Percentiles rank a stretch among this genome's conserved stretches.
phyloP scores from a whole-genome alignment of 2,888 invertebrate species.

The Cantharis rufa region DNA sequence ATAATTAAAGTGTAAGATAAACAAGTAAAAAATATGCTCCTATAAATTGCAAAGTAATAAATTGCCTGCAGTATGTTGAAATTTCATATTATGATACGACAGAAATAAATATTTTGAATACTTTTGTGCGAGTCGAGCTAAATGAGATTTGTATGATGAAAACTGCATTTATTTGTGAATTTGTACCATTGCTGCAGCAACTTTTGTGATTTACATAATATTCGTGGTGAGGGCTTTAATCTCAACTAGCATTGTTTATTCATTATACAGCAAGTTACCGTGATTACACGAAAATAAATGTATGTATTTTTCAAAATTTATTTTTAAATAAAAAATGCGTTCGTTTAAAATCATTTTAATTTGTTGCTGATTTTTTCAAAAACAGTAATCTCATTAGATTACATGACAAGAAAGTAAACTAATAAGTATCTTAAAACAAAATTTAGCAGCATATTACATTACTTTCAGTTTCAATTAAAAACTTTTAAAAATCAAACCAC shows the following conservation, averaged over 20 bases:
- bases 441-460: too few relatives aligned
- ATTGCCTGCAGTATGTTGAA: background rate
- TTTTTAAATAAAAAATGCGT: background rate
- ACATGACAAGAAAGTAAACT: too few relatives aligned
- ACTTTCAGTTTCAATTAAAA: background rate
- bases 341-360: background rate
- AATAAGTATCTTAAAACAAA: too few relatives aligned
- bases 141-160: background rate
- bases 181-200: background rate
- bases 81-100: background rate
- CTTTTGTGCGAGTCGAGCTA: background rate
- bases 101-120: background rate
- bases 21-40: background rate
- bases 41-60: background rate
- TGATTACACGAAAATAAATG: background rate
- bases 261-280: background rate
- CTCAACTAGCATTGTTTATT: background rate
- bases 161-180: background rate
- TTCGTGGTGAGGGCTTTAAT: background rate
- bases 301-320: background rate
- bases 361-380: background rate
- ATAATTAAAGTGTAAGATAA: background rate
- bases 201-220: background rate
- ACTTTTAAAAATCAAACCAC: background rate
- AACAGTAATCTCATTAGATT: too few relatives aligned